Evolutionary conservation across 2,113 vertebrate genomes (phyloP).

Genomic region (Colistium nudipinnis): DNA sequence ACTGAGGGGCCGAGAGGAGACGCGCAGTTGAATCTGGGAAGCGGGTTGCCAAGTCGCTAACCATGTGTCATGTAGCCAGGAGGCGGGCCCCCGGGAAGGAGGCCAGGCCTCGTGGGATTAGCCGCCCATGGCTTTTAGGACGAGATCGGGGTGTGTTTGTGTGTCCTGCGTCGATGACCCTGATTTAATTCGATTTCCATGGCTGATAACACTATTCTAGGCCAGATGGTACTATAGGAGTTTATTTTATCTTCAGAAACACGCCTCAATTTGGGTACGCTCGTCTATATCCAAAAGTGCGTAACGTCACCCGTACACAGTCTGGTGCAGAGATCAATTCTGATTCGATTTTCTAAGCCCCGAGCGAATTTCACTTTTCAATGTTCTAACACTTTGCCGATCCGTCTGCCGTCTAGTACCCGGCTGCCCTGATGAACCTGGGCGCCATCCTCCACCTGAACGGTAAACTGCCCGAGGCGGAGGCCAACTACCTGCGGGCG

Average conservation of each 20-base stretch:
- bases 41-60: constrained; percentile 46
- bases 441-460: constrained; percentile 98
- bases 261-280: constrained; percentile 2
- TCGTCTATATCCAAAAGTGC: constrained; percentile 1
- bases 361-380: constrained; percentile 35
- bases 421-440: constrained; percentile 97
- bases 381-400: too few species aligned
- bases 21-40: constrained; percentile 31
- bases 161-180: constrained; percentile 12
- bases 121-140: constrained; percentile 36
- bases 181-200: constrained; percentile 20
- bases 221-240: constrained; percentile 22
- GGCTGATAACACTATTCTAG: not conserved
- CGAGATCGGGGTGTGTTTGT: constrained; percentile 48
- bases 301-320: not conserved
- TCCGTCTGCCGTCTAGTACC: constrained; percentile 83
- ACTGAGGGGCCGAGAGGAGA: constrained; percentile 13
- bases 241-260: constrained; percentile 36
- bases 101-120: constrained; percentile 35
- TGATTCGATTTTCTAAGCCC: constrained; percentile 35
- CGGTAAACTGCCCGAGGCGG: constrained; percentile 90
- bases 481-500: constrained; percentile 94
- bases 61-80: constrained; percentile 42
- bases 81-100: constrained; percentile 26
- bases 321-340: too few species aligned